Evolutionary conservation across 2,888 invertebrate genomes (phyloP).

Genomic region (Embidobia sp.): DNA sequence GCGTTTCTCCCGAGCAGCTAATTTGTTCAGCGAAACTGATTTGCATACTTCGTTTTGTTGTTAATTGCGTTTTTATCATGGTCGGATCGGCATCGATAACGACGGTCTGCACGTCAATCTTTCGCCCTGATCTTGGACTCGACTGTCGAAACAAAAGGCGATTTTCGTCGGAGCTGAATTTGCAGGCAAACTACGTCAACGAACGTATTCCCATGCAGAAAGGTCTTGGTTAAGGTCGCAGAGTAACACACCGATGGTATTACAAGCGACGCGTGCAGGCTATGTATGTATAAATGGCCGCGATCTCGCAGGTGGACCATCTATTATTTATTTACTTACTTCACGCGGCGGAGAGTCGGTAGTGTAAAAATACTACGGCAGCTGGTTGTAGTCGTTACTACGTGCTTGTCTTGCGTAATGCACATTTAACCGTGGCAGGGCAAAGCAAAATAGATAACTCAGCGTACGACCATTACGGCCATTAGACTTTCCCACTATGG

Average conservation of each 20-base stretch:
- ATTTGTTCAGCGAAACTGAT: too few species aligned
- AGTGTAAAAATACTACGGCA: slow-evolving; percentile 70
- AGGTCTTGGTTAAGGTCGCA: slow-evolving; percentile 33
- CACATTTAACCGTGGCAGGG: slow-evolving; percentile 58
- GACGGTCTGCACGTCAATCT: too few species aligned
- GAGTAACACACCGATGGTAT: slow-evolving; percentile 21
- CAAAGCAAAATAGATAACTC: slow-evolving; percentile 64
- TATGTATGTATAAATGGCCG: slow-evolving; percentile 27
- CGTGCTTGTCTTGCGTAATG: slow-evolving; percentile 76
- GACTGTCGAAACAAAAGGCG: too few species aligned
- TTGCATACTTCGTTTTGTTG: too few species aligned
- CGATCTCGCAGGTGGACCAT: slow-evolving; percentile 68
- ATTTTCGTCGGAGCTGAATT: not conserved
- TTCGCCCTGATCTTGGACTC: too few species aligned
- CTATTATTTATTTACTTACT: slow-evolving; percentile 75
- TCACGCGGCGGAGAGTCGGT: slow-evolving; percentile 62
- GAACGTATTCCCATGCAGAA: slow-evolving; percentile 20
- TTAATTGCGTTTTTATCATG: too few species aligned
- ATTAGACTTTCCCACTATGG: slow-evolving; percentile 58
- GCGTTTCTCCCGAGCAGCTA: too few species aligned
- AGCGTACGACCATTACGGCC: slow-evolving; percentile 43
- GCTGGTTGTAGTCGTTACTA: slow-evolving; percentile 69
- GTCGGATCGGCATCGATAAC: too few species aligned
- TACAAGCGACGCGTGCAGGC: not conserved
- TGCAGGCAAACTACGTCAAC: slow-evolving; percentile 1